These are phyloP conservation scores for Prunella fulvescens DNA, from an alignment of 2,113 vertebrate species.

Conservation along the genomic window DNA sequence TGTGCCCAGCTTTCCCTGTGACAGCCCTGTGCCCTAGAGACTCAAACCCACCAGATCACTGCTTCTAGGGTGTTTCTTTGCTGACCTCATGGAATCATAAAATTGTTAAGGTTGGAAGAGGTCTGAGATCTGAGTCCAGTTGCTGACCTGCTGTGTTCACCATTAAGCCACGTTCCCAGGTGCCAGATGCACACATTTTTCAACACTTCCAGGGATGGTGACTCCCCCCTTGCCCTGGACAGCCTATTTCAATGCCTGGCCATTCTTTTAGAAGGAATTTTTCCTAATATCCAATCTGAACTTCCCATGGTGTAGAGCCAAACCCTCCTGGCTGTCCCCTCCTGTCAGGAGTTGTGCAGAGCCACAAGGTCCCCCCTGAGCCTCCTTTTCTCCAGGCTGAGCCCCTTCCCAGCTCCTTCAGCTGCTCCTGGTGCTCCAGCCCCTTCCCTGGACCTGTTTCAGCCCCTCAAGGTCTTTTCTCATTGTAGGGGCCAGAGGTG, in stretches of 20 bases:
- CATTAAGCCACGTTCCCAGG: background rate
- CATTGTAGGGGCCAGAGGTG: background rate
- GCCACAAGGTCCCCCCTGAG: background rate
- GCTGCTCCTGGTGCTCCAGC: accelerated
- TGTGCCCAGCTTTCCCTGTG: background rate
- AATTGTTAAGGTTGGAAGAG: background rate
- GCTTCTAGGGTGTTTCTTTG: background rate
- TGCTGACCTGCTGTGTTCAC: background rate
- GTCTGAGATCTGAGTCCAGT: background rate
- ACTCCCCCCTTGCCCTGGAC: background rate
- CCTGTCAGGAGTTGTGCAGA: background rate
- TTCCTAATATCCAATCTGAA: background rate
- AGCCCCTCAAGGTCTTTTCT: background rate
- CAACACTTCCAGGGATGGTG: too few relatives aligned
- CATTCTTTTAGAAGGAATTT: background rate
- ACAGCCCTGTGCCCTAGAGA: background rate
- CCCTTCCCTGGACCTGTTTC: accelerated
- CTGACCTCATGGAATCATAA: background rate
- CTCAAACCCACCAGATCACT: background rate
- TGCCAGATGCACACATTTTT: background rate
- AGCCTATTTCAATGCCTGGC: background rate
- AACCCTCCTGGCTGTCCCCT: accelerated
- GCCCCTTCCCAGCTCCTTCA: background rate
- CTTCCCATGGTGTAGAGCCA: background rate
- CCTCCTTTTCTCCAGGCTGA: background rate